Conservation (phyloP, 2,113 vertebrate genomes). For the Solenodon paradoxus region DNA sequence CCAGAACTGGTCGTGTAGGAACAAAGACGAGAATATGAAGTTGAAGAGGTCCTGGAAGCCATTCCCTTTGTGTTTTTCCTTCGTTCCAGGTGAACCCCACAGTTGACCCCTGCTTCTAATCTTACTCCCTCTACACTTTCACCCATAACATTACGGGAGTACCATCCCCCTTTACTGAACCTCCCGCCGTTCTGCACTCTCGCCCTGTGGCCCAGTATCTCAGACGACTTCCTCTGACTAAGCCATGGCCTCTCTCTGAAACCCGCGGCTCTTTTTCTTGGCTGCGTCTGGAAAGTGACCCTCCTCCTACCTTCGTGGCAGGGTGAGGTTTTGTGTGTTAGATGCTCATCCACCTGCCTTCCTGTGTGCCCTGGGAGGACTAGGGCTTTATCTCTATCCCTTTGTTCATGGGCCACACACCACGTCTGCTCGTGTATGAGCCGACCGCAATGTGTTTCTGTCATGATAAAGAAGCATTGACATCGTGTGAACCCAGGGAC, state of each 20-base stretch:
- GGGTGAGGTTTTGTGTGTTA: background rate
- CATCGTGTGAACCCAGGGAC: background rate
- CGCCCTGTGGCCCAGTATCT: background rate
- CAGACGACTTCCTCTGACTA: background rate
- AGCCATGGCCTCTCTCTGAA: background rate
- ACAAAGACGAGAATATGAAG: background rate
- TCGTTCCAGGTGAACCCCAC: background rate
- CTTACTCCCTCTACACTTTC: background rate
- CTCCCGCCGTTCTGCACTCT: no score
- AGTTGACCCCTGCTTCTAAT: background rate
- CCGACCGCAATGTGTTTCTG: background rate
- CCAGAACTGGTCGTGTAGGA: background rate
- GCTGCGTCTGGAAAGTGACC: background rate
- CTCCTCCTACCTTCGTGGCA: background rate
- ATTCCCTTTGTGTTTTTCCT: background rate
- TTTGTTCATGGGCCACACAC: background rate
- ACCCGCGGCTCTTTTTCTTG: background rate
- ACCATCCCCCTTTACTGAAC: no score
- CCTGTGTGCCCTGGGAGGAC: background rate
- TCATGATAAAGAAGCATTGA: background rate
- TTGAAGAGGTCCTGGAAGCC: background rate
- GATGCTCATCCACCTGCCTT: background rate
- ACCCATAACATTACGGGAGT: background rate
- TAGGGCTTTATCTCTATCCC: background rate
- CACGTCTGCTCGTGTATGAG: background rate